A percentile compares a stretch with the other conserved stretches of the same genome.
Conservation (phyloP, 2,113 vertebrate genomes). For the Anas platyrhynchos region DNA sequence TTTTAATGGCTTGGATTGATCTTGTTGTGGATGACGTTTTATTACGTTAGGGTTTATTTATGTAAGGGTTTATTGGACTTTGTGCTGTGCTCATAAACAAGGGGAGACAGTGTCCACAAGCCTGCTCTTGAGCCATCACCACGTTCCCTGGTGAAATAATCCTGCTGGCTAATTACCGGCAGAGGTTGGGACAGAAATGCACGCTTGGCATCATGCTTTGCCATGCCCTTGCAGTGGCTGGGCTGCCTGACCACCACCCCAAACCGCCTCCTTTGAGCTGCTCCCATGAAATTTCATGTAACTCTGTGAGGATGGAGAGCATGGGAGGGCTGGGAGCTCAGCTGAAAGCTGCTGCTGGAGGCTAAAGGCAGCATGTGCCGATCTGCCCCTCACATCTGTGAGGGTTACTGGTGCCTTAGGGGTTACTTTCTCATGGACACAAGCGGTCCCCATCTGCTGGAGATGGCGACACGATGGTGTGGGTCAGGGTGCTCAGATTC, state of each 20-base stretch:
- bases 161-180: not conserved
- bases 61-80: not conserved
- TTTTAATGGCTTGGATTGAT: not conserved
- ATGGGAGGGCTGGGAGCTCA: not conserved
- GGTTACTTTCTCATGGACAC: accelerated
- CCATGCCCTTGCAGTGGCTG: not conserved
- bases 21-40: not conserved
- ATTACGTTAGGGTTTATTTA: not conserved
- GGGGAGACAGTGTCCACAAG: not conserved
- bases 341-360: not conserved
- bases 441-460: not conserved
- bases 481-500: accelerated
- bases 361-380: not conserved
- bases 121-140: accelerated
- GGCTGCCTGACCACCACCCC: not conserved
- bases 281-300: not conserved
- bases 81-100: not conserved
- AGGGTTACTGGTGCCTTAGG: not conserved
- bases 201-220: accelerated
- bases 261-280: not conserved
- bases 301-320: not conserved
- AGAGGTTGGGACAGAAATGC: not conserved
- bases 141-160: not conserved
- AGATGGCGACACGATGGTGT: accelerated
- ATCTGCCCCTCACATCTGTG: accelerated